A percentile compares a stretch with the other conserved stretches of the same genome.
Evolutionary conservation across 2,113 vertebrate genomes (phyloP).

Genomic region (Ageneiosus marmoratus): DNA sequence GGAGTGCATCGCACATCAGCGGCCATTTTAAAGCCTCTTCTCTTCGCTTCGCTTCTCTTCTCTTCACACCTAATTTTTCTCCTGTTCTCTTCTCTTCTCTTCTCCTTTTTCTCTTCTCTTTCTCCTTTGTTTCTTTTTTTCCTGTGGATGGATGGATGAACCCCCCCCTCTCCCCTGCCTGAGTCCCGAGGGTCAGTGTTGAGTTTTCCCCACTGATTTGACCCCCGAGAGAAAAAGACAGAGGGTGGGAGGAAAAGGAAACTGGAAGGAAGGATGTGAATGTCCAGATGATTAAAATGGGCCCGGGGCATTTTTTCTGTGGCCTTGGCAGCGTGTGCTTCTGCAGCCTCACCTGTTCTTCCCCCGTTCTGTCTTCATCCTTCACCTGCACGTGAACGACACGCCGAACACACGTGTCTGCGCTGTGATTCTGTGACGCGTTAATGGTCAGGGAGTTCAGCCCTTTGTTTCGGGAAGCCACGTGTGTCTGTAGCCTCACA

Average conservation of each 20-base stretch:
- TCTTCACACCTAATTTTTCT: neutral
- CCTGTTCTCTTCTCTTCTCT: neutral
- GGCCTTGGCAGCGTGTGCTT: neutral
- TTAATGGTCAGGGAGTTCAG: neutral
- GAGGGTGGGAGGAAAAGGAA: neutral
- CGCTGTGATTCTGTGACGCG: neutral
- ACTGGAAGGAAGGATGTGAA: conserved; percentile 26
- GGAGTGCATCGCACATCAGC: neutral
- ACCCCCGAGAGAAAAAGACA: neutral
- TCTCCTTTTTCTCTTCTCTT: neutral
- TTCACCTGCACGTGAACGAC: neutral
- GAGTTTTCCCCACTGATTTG: conserved; percentile 3
- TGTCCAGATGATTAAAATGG: neutral
- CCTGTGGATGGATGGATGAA: neutral
- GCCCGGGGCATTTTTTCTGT: neutral
- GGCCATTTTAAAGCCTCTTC: neutral
- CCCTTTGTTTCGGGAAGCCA: neutral
- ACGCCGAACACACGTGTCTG: neutral
- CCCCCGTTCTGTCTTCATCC: neutral
- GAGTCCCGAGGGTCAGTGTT: neutral
- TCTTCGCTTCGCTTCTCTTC: neutral
- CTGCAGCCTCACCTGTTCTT: conserved; percentile 13
- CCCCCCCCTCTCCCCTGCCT: neutral
- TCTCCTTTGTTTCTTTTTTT: neutral
- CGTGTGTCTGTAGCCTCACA: conserved; percentile 1